A percentile compares a stretch with the other conserved stretches of the same genome.
phyloP scores from a whole-genome alignment of 2,113 vertebrate species.

The Muntiacus muntjak region DNA sequence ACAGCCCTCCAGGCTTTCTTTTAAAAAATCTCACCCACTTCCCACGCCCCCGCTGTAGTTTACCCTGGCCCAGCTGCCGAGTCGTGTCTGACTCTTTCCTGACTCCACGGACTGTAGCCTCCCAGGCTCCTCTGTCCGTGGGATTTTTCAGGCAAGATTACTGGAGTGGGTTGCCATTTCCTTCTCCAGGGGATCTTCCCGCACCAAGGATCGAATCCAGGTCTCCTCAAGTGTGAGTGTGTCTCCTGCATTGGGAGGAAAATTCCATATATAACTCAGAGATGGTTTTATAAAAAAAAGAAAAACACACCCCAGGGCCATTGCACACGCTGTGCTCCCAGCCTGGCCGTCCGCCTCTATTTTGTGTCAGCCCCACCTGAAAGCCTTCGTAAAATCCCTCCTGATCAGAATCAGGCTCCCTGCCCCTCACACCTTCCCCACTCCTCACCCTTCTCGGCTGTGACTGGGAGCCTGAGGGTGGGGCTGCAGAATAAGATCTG shows the following conservation, averaged over 20 bases:
- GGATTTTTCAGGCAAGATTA: not conserved
- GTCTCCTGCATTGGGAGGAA: not conserved
- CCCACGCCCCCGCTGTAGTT: too few relatives aligned
- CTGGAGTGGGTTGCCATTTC: not conserved
- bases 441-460: fast-evolving
- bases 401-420: not conserved
- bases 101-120: not conserved
- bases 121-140: not conserved
- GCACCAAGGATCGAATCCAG: not conserved
- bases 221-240: not conserved
- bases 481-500: not conserved
- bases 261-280: not conserved
- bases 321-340: not conserved
- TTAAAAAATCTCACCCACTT: not conserved
- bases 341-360: not conserved
- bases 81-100: not conserved
- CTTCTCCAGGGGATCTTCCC: not conserved
- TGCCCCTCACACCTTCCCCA: not conserved
- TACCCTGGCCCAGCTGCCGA: not conserved
- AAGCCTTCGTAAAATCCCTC: not conserved
- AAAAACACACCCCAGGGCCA: not conserved
- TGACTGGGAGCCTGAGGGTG: not conserved
- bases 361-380: not conserved
- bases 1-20: not conserved
- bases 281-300: not conserved